Percentiles rank a stretch among this genome's conserved stretches.
phyloP scores from a whole-genome alignment of 2,888 invertebrate species.

The Diploptera punctata region DNA sequence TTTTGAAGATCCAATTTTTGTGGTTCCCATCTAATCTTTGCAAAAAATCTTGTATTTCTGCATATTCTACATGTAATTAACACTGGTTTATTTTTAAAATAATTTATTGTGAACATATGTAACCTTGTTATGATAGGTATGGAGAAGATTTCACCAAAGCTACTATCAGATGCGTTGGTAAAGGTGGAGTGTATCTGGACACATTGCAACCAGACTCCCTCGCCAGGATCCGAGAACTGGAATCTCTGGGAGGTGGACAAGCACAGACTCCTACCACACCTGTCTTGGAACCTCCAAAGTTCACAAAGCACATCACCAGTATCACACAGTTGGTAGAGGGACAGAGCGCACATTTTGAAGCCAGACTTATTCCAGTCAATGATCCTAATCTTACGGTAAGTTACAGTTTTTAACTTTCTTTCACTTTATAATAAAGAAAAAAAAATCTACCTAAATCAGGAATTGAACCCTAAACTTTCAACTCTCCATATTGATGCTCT shows the following conservation, averaged over 20 bases:
- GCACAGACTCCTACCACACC: slow-evolving; percentile 63
- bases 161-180: slow-evolving; percentile 82
- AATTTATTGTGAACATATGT: too few relatives aligned
- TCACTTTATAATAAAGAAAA: slow-evolving; percentile 5
- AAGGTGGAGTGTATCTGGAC: slow-evolving; percentile 83
- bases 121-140: slow-evolving; percentile 58
- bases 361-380: slow-evolving; percentile 89
- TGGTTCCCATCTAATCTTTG: too few relatives aligned
- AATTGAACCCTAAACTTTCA: too few relatives aligned
- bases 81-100: too few relatives aligned
- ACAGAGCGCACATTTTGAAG: slow-evolving; percentile 93
- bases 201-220: slow-evolving; percentile 90
- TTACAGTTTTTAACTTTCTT: neutral
- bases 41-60: too few relatives aligned
- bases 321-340: slow-evolving; percentile 90
- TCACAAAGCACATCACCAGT: slow-evolving; percentile 85
- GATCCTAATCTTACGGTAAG: slow-evolving; percentile 87
- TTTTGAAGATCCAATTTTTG: too few relatives aligned
- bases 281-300: slow-evolving; percentile 84
- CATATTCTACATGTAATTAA: too few relatives aligned
- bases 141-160: slow-evolving; percentile 89
- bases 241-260: slow-evolving; percentile 70
- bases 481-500: too few relatives aligned
- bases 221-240: slow-evolving; percentile 85
- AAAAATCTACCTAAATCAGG: too few relatives aligned